Evolutionary conservation across 2,113 vertebrate species (phyloP), one percentile per base, ranked within the genome.

Genomic region (Hippolais icterina): DNA sequence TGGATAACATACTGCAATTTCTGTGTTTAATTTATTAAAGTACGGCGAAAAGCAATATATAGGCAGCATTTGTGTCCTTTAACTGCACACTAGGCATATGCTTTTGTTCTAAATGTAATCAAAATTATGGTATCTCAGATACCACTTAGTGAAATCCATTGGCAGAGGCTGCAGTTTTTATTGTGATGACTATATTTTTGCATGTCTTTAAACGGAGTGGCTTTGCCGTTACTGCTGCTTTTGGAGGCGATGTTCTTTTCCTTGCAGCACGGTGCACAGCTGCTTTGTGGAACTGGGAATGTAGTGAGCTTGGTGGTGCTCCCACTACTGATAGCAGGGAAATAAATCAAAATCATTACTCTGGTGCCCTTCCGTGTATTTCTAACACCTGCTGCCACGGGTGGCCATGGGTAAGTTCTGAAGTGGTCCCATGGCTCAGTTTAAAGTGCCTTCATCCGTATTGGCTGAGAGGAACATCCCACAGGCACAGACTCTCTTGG

Each of bases 101-200:
- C 94, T 94, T 96, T 96, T 96, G 85, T 94, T 97, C 85, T 87
- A 83, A 94, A 88, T 81, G 93, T 95, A 94, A 93, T 94, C 93
- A 96, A 93, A 97, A 94, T 88, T 86, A 92, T 63, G 83, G 85
- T 94, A 52, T 96, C 92, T 94, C 76, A 33, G 71, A 95, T 95
- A 93, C 82, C 85, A 97, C 90, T 96, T 92, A 95, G 92, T 92
- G 94, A 96, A 93, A 94, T 91, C 92, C 83, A 47, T 83, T 97
- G 96, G 94, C 92, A 94, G 90, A 75, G 46, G 68, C 79, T 83
- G 0, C 42, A 18, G 60, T 92, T 94, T 95, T 95, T 81, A 71
- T 94, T 93, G 76, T 83, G 90, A 93, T 83, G 71, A 77, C 88
- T 96, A 1, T 88, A 90, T 94, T 97, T 94, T 78, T 66, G 49